These are phyloP conservation scores for Eulacestoma nigropectus DNA, from an alignment of 2,113 vertebrate genomes.

Conservation along the genomic window DNA sequence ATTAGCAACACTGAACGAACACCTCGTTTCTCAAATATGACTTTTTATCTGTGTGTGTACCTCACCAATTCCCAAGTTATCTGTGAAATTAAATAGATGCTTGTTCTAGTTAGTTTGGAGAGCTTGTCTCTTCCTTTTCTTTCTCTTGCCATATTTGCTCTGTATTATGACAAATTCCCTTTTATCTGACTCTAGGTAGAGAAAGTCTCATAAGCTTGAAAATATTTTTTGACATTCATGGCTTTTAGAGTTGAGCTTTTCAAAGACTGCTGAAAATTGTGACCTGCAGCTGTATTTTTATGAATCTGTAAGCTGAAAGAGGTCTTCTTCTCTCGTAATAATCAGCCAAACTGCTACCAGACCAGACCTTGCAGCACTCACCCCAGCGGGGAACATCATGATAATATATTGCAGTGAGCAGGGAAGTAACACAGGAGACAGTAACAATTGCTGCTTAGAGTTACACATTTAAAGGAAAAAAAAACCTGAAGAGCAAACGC, in stretches of 20 bases:
- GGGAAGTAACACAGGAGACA: neutral
- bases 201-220: conserved; percentile 23
- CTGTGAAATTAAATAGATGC: conserved; percentile 30
- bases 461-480: neutral
- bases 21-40: neutral
- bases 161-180: conserved; percentile 31
- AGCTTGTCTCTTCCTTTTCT: neutral
- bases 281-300: conserved; percentile 15
- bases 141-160: conserved; percentile 1
- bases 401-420: neutral
- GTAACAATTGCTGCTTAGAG: neutral
- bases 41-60: neutral
- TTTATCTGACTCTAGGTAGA: conserved; percentile 42
- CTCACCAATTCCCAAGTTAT: neutral
- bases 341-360: conserved; percentile 14
- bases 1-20: neutral
- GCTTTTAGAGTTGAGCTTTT: conserved; percentile 39
- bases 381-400: neutral
- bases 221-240: conserved; percentile 28
- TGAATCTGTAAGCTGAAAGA: conserved; percentile 12
- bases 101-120: neutral
- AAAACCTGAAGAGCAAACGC: neutral
- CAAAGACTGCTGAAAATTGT: conserved; percentile 55
- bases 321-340: conserved; percentile 18
- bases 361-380: neutral